These are phyloP conservation scores for Cephus cinctus DNA, from an alignment of 1,140 invertebrate species.

Conservation along the genomic window DNA sequence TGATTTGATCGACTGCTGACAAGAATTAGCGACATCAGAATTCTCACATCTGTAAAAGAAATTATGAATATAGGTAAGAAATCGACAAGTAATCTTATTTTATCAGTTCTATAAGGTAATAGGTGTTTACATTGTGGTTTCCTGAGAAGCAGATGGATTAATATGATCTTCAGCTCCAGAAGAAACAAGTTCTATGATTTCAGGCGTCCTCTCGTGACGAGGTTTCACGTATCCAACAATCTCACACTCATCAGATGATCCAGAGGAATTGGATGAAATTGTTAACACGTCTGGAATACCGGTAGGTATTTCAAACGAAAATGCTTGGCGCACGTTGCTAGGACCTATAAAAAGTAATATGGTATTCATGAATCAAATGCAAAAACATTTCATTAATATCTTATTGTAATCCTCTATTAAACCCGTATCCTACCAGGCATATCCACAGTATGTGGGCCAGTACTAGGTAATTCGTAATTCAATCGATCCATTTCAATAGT, in stretches of 20 bases:
- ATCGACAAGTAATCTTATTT: no score
- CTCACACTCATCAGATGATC: constrained; percentile 39
- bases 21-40: no score
- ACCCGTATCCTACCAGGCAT: constrained; percentile 39
- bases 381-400: no score
- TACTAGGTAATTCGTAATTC: constrained; percentile 22
- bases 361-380: no score
- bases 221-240: constrained; percentile 58
- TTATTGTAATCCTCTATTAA: no score
- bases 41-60: no score
- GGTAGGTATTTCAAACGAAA: constrained; percentile 19
- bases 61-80: no score
- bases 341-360: constrained; percentile 29
- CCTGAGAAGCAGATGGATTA: no score
- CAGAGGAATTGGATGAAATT: constrained; percentile 35
- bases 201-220: constrained; percentile 57
- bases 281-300: constrained; percentile 28
- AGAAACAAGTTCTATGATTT: constrained; percentile 53
- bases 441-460: constrained; percentile 25
- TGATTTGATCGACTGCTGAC: no score
- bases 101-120: no score
- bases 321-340: constrained; percentile 33
- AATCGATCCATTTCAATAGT: constrained; percentile 24
- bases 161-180: constrained; percentile 43
- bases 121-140: no score